These are phyloP conservation scores for Drosophila paranaensis DNA, from an alignment of 2,888 invertebrate species.

Conservation along the genomic window DNA sequence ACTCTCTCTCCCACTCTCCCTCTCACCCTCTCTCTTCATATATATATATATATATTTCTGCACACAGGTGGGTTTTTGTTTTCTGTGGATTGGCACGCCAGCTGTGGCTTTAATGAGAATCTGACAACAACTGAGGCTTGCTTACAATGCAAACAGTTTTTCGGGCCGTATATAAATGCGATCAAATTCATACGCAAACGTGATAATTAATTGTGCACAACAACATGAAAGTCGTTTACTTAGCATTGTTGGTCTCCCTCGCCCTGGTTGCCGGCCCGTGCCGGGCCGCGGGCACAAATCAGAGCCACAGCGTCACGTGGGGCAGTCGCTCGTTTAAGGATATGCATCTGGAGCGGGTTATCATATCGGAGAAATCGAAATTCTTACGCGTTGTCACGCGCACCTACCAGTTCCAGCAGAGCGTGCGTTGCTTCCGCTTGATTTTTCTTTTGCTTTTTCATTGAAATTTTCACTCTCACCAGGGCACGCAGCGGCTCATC, in stretches of 20 bases:
- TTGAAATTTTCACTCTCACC: background rate
- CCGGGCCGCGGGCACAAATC: conserved; percentile 30
- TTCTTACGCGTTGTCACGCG: conserved; percentile 60
- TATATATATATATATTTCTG: conserved; percentile 1
- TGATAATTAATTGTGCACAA: conserved; percentile 19
- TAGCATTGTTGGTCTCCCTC: conserved; percentile 31
- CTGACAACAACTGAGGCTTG: conserved; percentile 17
- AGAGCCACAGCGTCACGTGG: conserved; percentile 67
- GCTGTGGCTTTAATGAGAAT: conserved; percentile 18
- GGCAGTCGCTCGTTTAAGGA: conserved; percentile 62
- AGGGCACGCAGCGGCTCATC: conserved; percentile 64
- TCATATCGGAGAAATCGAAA: conserved; percentile 59
- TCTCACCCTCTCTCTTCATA: background rate
- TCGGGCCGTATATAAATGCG: conserved; percentile 34
- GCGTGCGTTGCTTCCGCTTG: conserved; percentile 24
- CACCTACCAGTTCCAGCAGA: conserved; percentile 56
- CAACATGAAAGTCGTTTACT: conserved; percentile 52
- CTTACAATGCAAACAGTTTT: conserved; percentile 4
- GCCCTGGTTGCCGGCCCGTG: conserved; percentile 12
- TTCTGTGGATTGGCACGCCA: conserved; percentile 9
- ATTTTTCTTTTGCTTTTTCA: background rate
- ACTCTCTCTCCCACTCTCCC: background rate
- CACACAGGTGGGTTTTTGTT: conserved; percentile 20
- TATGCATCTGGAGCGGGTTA: conserved; percentile 53
- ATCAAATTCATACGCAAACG: background rate